Conservation (phyloP, 2,888 invertebrate species). For the Lutraria lutraria region DNA sequence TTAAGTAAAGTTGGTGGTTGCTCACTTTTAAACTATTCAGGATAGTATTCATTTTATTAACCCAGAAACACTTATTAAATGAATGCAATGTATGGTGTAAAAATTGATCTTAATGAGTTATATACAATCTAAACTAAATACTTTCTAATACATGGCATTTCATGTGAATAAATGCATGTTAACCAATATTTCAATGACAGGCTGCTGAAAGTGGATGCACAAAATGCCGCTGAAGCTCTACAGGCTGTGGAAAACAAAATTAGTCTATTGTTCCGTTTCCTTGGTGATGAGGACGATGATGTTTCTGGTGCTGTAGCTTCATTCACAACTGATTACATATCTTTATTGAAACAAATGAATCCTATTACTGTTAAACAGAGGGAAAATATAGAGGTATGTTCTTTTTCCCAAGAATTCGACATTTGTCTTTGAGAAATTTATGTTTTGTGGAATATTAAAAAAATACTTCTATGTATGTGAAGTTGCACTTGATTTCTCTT, state of each 20-base stretch:
- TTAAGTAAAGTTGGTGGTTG: too few relatives aligned
- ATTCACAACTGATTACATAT: constrained; percentile 88
- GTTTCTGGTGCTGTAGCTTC: constrained; percentile 88
- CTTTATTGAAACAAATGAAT: constrained; percentile 86
- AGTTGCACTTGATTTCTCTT: too few relatives aligned
- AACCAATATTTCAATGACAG: constrained; percentile 72
- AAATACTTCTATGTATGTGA: too few relatives aligned
- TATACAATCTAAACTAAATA: too few relatives aligned
- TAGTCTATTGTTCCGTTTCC: constrained; percentile 87
- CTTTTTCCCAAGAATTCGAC: neutral
- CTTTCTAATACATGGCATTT: too few relatives aligned
- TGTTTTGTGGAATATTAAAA: too few relatives aligned
- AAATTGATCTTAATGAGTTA: too few relatives aligned
- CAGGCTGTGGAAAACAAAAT: constrained; percentile 87
- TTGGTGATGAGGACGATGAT: constrained; percentile 88
- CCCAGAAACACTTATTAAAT: too few relatives aligned
- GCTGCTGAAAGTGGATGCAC: constrained; percentile 81
- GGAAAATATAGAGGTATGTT: constrained; percentile 84
- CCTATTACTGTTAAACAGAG: constrained; percentile 84
- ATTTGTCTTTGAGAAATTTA: too few relatives aligned
- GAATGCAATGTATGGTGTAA: too few relatives aligned
- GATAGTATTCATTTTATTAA: too few relatives aligned
- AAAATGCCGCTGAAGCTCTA: constrained; percentile 77
- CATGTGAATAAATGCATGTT: neutral
- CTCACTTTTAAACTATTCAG: too few relatives aligned